A percentile compares a stretch with the other conserved stretches of the same genome.
phyloP scores from a whole-genome alignment of 2,888 invertebrate species.

The Deilephila porcellus region DNA sequence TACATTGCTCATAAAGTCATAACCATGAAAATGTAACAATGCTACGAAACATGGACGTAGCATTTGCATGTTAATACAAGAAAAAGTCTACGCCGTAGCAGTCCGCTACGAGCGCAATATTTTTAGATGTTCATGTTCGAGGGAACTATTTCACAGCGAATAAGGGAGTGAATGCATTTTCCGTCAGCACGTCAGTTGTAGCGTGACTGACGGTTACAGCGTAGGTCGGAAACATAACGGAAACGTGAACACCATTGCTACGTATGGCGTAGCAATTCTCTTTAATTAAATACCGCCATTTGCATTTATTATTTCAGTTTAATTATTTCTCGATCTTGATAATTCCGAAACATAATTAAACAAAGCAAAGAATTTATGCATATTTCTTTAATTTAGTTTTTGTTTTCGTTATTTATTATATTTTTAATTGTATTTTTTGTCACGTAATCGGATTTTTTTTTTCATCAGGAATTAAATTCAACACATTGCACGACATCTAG shows the following conservation, averaged over 20 bases:
- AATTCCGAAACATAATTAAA: not conserved
- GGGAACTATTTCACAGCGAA: slow-evolving; percentile 13
- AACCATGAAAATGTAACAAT: not conserved
- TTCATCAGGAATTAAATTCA: too few species aligned
- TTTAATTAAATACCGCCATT: not conserved
- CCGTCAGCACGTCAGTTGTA: not conserved
- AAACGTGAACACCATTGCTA: not conserved
- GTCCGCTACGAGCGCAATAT: slow-evolving; percentile 8
- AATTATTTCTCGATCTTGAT: slow-evolving; percentile 19
- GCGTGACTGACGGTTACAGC: slow-evolving; percentile 20
- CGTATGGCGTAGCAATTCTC: not conserved
- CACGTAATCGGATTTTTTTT: too few species aligned
- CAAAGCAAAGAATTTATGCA: not conserved
- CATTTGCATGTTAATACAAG: not conserved
- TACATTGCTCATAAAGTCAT: not conserved
- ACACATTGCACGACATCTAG: too few species aligned
- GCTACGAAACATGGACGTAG: not conserved
- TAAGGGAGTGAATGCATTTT: slow-evolving; percentile 22
- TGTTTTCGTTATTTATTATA: not conserved
- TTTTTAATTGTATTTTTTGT: not conserved
- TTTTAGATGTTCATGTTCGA: not conserved
- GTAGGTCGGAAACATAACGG: slow-evolving; percentile 7
- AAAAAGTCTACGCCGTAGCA: slow-evolving; percentile 13
- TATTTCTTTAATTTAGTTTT: not conserved
- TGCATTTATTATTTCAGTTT: not conserved